Conservation (phyloP, 2,113 vertebrate genomes). For the Dryoscopus gambensis region DNA sequence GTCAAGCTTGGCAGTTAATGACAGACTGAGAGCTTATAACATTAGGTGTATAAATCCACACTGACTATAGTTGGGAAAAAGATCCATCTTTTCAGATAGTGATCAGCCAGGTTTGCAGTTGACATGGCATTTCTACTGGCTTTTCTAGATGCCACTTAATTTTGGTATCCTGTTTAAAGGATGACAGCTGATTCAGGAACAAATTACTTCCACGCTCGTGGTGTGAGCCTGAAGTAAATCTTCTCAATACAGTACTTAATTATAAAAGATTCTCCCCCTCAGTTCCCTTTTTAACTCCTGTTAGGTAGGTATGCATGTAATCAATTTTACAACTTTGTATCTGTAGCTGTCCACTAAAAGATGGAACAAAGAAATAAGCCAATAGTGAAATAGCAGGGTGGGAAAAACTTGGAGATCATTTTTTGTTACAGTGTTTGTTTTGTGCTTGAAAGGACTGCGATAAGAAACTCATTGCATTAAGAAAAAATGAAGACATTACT, state of each 20-base stretch:
- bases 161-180: not conserved
- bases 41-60: conserved; percentile 9
- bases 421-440: conserved; percentile 66
- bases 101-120: conserved; percentile 12
- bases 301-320: conserved; percentile 6
- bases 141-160: not conserved
- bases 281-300: not conserved
- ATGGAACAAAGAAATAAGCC: conserved; percentile 18
- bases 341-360: not conserved
- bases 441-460: conserved; percentile 61
- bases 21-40: not conserved
- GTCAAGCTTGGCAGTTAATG: conserved; percentile 16
- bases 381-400: conserved; percentile 1
- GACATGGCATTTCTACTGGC: not conserved
- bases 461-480: conserved; percentile 64
- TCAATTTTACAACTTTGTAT: not conserved
- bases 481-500: conserved; percentile 88
- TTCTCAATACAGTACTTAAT: not conserved
- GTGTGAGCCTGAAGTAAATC: not conserved
- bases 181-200: not conserved
- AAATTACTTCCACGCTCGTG: not conserved
- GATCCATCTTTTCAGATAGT: not conserved
- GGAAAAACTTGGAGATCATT: conserved; percentile 64
- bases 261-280: not conserved
- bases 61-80: not conserved